Percentiles rank a stretch among this genome's conserved stretches.
Evolutionary conservation across 2,888 invertebrate genomes (phyloP).

Genomic region (Perithous albicinctus): DNA sequence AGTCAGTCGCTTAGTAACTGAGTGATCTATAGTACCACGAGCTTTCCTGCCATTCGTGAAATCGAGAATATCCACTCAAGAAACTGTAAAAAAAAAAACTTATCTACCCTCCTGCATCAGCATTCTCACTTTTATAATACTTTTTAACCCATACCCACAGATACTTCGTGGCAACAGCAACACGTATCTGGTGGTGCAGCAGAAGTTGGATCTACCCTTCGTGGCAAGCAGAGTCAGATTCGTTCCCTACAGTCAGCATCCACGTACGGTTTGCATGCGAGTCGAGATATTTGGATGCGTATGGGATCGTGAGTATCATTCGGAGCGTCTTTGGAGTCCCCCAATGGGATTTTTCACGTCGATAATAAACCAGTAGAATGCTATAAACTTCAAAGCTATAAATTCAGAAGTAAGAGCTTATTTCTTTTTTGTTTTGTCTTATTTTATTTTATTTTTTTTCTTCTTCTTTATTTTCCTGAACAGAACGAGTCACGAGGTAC

Average conservation of each 20-base stretch:
- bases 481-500: slow-evolving; percentile 90
- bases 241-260: slow-evolving; percentile 94
- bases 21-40: slow-evolving; percentile 31
- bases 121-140: slow-evolving; percentile 40
- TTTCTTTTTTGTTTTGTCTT: too few species aligned
- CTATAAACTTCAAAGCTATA: slow-evolving; percentile 31
- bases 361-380: slow-evolving; percentile 30
- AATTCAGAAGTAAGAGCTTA: slow-evolving; percentile 1
- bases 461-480: neutral
- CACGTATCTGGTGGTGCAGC: slow-evolving; percentile 90
- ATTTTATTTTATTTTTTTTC: slow-evolving; percentile 22
- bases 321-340: neutral
- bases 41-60: neutral
- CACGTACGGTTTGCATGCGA: slow-evolving; percentile 95
- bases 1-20: neutral
- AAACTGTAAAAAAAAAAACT: slow-evolving; percentile 21
- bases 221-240: slow-evolving; percentile 94
- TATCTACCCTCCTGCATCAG: slow-evolving; percentile 27
- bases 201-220: slow-evolving; percentile 92
- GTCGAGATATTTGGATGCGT: slow-evolving; percentile 96
- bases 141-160: slow-evolving; percentile 83
- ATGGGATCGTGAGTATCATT: slow-evolving; percentile 88
- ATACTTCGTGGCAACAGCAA: slow-evolving; percentile 91
- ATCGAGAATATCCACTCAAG: neutral
- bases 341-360: slow-evolving; percentile 21